A percentile compares a stretch with the other conserved stretches of the same genome.
Conservation (phyloP, 2,888 invertebrate genomes). For the Lycophotia porphyrea region DNA sequence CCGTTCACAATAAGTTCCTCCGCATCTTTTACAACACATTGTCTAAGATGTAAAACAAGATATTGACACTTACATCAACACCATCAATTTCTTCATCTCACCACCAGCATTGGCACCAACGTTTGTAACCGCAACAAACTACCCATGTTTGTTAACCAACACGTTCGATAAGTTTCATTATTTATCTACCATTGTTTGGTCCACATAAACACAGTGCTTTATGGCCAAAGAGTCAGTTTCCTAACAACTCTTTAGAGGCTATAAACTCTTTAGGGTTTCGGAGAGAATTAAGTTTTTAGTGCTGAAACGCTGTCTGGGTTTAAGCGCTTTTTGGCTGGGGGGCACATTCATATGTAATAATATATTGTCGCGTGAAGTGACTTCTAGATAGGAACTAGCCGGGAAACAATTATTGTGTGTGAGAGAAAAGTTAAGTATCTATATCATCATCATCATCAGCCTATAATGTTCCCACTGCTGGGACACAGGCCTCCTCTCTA, state of each 20-base stretch:
- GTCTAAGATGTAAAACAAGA: constrained; percentile 21
- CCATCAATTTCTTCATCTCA: constrained; percentile 43
- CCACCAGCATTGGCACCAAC: constrained; percentile 35
- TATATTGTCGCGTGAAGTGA: neutral
- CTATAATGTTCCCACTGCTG: too few species aligned
- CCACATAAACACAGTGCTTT: constrained; percentile 82
- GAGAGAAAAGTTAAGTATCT: neutral
- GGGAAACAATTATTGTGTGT: too few species aligned
- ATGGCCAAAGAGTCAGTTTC: constrained; percentile 76
- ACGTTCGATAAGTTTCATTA: constrained; percentile 83
- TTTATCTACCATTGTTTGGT: constrained; percentile 86
- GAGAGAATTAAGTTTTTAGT: constrained; percentile 81
- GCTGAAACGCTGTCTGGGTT: constrained; percentile 39
- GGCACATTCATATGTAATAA: neutral
- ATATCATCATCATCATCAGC: too few species aligned
- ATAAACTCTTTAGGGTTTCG: constrained; percentile 77
- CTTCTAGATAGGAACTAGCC: neutral
- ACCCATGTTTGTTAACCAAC: constrained; percentile 68
- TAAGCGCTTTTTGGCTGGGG: constrained; percentile 15
- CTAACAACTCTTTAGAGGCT: constrained; percentile 80
- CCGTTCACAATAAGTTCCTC: neutral
- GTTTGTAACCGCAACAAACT: constrained; percentile 58
- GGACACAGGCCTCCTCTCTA: too few species aligned
- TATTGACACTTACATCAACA: constrained; percentile 24
- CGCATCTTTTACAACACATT: neutral